Base-by-base conservation (phyloP, 1,140 invertebrate genomes). In the Anastatus disparis region DNA sequence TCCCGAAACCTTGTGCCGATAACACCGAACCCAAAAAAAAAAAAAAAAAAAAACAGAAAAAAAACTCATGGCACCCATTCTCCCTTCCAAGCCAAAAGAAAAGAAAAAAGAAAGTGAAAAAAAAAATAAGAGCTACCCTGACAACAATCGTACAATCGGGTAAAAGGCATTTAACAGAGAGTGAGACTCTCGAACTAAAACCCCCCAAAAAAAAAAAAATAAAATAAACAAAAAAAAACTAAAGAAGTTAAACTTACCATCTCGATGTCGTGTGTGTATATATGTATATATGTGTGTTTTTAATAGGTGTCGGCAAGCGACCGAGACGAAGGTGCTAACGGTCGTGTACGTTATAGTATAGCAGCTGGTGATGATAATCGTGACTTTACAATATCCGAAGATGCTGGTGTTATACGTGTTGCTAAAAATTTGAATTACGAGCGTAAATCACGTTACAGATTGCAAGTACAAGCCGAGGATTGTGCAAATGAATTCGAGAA, bases 351-450 rank as follows among this genome's bases (percentile, higher is more conserved):
- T 12, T 99, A 96, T 87, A 92, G 92, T 12, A 94, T 98, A 72
- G 89, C 91, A 9, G 88, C 91, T n/a, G 97, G 96, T 2, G 95
- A 98, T 84, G 90, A 93, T 48, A 96, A 96, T 84, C 89, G 93
- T 40, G 95, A 97, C 82, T 97, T 95, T 77, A 92, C 90, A 75
- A 95, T 98, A 55, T 93, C 94, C 50, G 93, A 96, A 83, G 94
- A 97, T 78, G 92, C 93, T 1, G 97, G 96, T 1, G 89, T 94
- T 3, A 91, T 98, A 20, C 88, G 94, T 52, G 93, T 97, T 0
- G 93, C 94, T 7, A 96, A 96, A 85, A 95, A 95, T 82, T 85
- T 97, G 8, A 96, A 97, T 82, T 98, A 92, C 82, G 97, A 98
- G 84, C 89, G 96, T 15, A 93, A 94, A 77, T 90, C 91, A 15